These are phyloP conservation scores for Limnephilus rhombicus DNA, from an alignment of 2,888 invertebrate genomes.

Conservation along the genomic window DNA sequence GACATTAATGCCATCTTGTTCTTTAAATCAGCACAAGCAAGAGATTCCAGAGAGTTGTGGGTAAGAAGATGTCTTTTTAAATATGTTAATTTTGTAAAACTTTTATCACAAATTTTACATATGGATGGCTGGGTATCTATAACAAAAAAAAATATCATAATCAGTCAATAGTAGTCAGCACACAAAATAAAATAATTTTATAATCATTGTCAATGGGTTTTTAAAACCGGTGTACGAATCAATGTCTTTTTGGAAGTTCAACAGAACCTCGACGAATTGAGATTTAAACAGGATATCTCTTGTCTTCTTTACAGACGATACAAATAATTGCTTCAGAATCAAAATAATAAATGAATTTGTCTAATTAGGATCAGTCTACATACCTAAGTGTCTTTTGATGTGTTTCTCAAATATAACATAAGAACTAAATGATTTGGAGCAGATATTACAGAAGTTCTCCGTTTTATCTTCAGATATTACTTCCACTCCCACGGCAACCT, in stretches of 20 bases:
- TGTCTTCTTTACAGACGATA: not conserved
- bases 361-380: not conserved
- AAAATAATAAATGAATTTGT: conserved; percentile 13
- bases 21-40: conserved; percentile 51
- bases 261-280: not conserved
- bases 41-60: conserved; percentile 54
- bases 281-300: not conserved
- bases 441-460: conserved; percentile 70
- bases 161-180: not conserved
- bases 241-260: not conserved
- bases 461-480: conserved; percentile 37
- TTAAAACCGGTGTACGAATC: not conserved
- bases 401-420: conserved; percentile 72
- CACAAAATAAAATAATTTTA: not conserved
- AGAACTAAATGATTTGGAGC: conserved; percentile 71
- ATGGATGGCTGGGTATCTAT: conserved; percentile 67
- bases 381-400: conserved; percentile 72
- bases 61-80: conserved; percentile 68
- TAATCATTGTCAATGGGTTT: not conserved
- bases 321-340: not conserved
- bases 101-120: conserved; percentile 70
- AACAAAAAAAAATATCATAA: conserved; percentile 9
- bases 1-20: conserved; percentile 52
- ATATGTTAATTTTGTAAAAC: conserved; percentile 67
- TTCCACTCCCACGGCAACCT: conserved; percentile 38